phyloP scores from a whole-genome alignment of 1,140 invertebrate species.

The Drosophila tropicalis region DNA sequence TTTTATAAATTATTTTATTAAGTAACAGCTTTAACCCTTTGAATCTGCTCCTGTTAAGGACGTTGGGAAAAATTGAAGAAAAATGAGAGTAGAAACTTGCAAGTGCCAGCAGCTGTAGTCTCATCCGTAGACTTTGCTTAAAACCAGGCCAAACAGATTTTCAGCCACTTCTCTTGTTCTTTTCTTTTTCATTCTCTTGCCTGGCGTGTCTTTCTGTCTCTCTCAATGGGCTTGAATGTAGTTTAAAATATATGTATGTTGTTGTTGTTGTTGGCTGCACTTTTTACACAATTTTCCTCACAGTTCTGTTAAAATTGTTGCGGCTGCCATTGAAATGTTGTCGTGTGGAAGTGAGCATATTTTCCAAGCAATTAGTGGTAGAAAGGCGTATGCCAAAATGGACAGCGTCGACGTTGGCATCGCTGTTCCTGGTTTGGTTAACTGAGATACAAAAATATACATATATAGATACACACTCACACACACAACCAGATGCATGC shows the following conservation, averaged over 20 bases:
- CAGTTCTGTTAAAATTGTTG: conserved; percentile 56
- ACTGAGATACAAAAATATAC: conserved; percentile 18
- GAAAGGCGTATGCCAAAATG: conserved; percentile 37
- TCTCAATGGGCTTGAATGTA: conserved; percentile 26
- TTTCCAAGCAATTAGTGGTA: conserved; percentile 75
- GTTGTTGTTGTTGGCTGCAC: conserved; percentile 30
- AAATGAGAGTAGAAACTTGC: conserved; percentile 52
- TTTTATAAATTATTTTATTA: no score
- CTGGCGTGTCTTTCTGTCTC: conserved; percentile 10
- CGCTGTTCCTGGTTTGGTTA: conserved; percentile 30
- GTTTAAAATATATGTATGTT: conserved; percentile 35
- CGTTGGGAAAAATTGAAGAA: conserved; percentile 26
- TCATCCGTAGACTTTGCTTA: conserved; percentile 44
- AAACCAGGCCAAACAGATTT: conserved; percentile 59
- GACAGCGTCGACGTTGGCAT: conserved; percentile 32
- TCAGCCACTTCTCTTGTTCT: neutral
- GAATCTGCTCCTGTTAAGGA: neutral
- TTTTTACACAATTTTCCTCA: conserved; percentile 30
- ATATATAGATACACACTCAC: neutral
- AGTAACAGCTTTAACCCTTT: no score
- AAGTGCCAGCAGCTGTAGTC: conserved; percentile 7
- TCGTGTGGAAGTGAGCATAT: conserved; percentile 75
- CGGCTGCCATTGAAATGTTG: conserved; percentile 65
- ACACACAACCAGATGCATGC: neutral
- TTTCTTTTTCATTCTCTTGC: neutral